Evolutionary conservation across 2,797 vertebrate species (phyloP).

Genomic region (Stomatorhinus walkeri): DNA sequence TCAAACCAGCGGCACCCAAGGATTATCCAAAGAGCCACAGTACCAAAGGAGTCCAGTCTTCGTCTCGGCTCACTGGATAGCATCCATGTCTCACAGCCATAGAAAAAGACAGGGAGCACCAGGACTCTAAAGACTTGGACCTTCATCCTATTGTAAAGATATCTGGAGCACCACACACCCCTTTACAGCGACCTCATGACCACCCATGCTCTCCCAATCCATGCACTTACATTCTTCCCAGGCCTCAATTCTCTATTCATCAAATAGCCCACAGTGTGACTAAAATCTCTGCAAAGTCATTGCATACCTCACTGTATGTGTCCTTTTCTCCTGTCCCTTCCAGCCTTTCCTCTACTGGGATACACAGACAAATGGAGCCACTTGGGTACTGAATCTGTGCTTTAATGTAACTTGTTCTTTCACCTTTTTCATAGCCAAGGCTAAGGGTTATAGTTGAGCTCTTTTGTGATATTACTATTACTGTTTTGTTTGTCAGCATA

Average conservation of each 20-base stretch:
- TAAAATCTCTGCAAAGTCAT: neutral
- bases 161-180: neutral
- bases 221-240: neutral
- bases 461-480: neutral
- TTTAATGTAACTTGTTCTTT: neutral
- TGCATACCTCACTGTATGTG: neutral
- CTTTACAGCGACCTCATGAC: neutral
- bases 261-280: neutral
- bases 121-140: neutral
- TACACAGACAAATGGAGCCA: neutral
- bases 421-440: neutral
- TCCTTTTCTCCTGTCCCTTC: neutral
- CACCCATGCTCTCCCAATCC: neutral
- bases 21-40: neutral
- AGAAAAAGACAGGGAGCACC: neutral
- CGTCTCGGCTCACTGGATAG: neutral
- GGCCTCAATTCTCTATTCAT: neutral
- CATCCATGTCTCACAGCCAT: neutral
- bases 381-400: neutral
- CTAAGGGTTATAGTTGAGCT: neutral
- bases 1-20: neutral
- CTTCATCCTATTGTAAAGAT: neutral
- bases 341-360: neutral
- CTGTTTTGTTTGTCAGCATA: neutral
- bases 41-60: neutral